These are phyloP conservation scores for Pristiophorus japonicus DNA, from an alignment of 2,113 vertebrate species.

Conservation along the genomic window DNA sequence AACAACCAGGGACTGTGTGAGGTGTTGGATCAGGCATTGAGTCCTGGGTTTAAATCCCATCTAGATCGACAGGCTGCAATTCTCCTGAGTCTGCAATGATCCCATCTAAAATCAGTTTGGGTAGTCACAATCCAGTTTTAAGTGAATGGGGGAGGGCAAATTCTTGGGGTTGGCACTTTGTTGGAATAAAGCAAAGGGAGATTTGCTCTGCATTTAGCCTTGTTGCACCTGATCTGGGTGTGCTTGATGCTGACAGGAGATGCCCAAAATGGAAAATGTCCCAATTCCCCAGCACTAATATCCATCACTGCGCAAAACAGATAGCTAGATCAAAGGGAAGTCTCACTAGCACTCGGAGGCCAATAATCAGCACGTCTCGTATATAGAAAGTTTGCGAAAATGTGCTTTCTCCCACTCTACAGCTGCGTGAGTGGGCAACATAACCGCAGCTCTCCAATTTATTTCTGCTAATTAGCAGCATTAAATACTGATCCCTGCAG, in stretches of 20 bases:
- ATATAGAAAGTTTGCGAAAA: not conserved
- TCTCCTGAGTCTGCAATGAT: not conserved
- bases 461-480: not conserved
- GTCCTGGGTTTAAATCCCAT: not conserved
- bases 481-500: not conserved
- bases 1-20: not conserved
- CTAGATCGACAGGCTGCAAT: not conserved
- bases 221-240: not conserved
- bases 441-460: not conserved
- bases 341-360: not conserved
- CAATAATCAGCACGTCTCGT: not conserved
- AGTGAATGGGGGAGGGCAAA: not conserved
- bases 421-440: not conserved
- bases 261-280: not conserved
- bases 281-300: not conserved
- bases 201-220: not conserved
- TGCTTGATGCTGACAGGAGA: not conserved
- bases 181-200: not conserved
- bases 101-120: not conserved
- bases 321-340: not conserved
- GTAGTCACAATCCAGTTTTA: not conserved
- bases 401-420: not conserved
- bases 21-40: not conserved
- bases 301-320: not conserved
- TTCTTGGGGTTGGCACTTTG: not conserved